Evolutionary conservation across 2,797 vertebrate genomes (phyloP).

Genomic region (Cynopterus sphinx): DNA sequence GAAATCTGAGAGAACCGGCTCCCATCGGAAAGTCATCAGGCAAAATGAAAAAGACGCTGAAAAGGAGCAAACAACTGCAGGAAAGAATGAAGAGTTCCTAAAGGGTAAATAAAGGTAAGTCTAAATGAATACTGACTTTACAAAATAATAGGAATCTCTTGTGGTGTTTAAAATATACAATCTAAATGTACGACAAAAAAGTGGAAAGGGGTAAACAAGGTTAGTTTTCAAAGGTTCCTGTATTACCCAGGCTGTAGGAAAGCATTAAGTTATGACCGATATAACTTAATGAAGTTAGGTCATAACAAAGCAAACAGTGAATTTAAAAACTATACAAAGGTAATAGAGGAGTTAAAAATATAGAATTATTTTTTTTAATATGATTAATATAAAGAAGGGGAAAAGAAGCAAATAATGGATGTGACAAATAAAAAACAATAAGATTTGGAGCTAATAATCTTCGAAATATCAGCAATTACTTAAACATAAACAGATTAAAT

Average conservation of each 20-base stretch:
- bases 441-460: background rate
- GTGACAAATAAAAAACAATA: background rate
- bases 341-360: background rate
- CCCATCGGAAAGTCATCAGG: background rate
- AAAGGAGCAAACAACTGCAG: background rate
- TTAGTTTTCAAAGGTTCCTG: background rate
- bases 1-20: background rate
- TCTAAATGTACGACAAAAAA: background rate
- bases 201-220: background rate
- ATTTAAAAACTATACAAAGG: background rate
- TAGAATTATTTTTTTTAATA: background rate
- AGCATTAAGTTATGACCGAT: background rate
- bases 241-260: background rate
- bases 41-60: background rate
- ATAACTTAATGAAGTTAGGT: background rate
- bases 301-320: background rate
- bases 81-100: background rate
- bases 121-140: background rate
- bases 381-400: background rate
- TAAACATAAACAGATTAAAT: constrained; percentile 7
- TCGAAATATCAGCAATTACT: background rate
- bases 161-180: background rate
- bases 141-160: background rate
- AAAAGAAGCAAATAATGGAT: background rate
- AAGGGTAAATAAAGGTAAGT: background rate